phyloP scores from a whole-genome alignment of 2,113 vertebrate species.

The Willisornis vidua region DNA sequence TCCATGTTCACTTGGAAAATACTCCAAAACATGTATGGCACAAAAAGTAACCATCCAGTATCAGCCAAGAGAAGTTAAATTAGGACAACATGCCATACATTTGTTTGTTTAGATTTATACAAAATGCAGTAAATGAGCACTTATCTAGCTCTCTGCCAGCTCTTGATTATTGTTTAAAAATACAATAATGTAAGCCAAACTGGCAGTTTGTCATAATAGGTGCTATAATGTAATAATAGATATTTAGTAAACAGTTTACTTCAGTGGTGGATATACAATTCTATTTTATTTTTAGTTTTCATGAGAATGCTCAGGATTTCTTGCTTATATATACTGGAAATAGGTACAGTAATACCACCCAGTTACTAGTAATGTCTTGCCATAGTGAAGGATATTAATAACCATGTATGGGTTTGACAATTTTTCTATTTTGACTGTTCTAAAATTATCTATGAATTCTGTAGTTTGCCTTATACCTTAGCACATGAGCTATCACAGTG shows the following conservation, averaged over 20 bases:
- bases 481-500: not conserved
- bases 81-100: not conserved
- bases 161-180: slow-evolving; percentile 49
- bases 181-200: slow-evolving; percentile 6
- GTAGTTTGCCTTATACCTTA: slow-evolving; percentile 1
- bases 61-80: not conserved
- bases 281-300: slow-evolving; percentile 62
- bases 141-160: slow-evolving; percentile 16
- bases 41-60: not conserved
- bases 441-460: not conserved
- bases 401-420: not conserved
- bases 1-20: not conserved
- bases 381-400: slow-evolving; percentile 27
- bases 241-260: slow-evolving; percentile 64
- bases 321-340: slow-evolving; percentile 44
- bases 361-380: slow-evolving; percentile 45
- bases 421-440: not conserved
- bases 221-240: slow-evolving; percentile 39
- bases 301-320: slow-evolving; percentile 16
- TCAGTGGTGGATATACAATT: slow-evolving; percentile 24
- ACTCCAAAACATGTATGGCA: not conserved
- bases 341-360: slow-evolving; percentile 18
- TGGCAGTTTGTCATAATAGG: slow-evolving; percentile 38
- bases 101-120: slow-evolving; percentile 25
- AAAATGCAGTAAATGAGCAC: slow-evolving; percentile 15